Percentiles rank a stretch among this genome's conserved stretches.
phyloP scores from a whole-genome alignment of 1,140 invertebrate genomes.

The Heterodera carotae region DNA sequence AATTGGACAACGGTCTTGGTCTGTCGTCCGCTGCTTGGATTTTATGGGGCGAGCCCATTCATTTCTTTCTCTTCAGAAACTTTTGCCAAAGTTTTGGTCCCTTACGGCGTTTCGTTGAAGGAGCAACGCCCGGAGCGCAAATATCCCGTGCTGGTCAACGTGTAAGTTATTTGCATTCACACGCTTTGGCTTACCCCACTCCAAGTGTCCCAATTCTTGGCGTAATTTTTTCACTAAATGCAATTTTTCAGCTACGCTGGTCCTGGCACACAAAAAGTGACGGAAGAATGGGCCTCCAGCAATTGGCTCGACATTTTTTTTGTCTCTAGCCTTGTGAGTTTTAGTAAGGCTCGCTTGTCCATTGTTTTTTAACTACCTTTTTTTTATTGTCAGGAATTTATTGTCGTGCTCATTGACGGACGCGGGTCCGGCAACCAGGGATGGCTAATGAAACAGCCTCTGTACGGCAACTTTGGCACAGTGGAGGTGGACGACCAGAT shows the following conservation, averaged over 20 bases:
- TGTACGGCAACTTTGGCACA: conserved; percentile 62
- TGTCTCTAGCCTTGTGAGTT: conserved; percentile 35
- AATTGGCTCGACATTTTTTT: conserved; percentile 52
- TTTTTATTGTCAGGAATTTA: conserved; percentile 39
- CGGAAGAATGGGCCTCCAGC: conserved; percentile 53
- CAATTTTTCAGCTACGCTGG: conserved; percentile 46
- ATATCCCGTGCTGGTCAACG: conserved; percentile 53
- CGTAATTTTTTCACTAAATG: background rate
- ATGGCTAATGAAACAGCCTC: conserved; percentile 55
- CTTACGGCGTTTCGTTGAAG: conserved; percentile 38
- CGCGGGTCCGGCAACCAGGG: conserved; percentile 55
- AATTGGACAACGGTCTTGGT: conserved; percentile 50
- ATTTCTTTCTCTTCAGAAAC: conserved; percentile 39
- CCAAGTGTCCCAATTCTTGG: too few relatives aligned
- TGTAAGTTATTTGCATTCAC: conserved; percentile 47
- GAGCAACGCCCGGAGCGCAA: conserved; percentile 33
- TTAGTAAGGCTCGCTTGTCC: background rate
- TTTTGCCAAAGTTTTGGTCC: conserved; percentile 49
- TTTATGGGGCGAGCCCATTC: background rate
- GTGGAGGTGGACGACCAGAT: conserved; percentile 65
- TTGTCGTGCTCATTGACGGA: conserved; percentile 60
- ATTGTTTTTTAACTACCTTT: background rate
- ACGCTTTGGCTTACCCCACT: too few relatives aligned
- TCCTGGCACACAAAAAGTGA: conserved; percentile 56
- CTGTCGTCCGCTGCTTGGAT: background rate